Conservation (phyloP, 2,888 invertebrate genomes). For the Apoderus coryli region DNA sequence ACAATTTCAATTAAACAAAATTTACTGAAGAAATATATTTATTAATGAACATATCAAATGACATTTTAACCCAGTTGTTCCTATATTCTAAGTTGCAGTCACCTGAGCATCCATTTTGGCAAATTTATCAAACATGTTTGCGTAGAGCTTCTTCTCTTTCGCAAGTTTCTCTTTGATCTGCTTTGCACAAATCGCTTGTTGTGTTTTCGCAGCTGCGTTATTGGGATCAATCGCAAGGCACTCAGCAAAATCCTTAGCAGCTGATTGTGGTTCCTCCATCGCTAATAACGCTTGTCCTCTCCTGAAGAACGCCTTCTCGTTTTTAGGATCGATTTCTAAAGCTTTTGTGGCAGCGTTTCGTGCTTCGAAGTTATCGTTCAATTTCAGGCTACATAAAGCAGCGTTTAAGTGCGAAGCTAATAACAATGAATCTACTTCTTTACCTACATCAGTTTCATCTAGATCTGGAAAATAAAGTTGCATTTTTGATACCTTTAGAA, state of each 20-base stretch:
- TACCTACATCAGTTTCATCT: conserved; percentile 32
- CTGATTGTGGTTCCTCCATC: conserved; percentile 62
- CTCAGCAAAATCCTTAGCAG: conserved; percentile 61
- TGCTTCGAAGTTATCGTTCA: conserved; percentile 53
- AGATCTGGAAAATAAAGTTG: conserved; percentile 24
- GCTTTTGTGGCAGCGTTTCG: conserved; percentile 64
- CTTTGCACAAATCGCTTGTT: conserved; percentile 55
- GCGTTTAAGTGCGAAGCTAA: conserved; percentile 67
- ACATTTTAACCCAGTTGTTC: no score
- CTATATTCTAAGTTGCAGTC: no score
- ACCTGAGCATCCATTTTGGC: conserved; percentile 67
- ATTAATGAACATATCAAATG: conserved; percentile 5
- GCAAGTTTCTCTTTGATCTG: conserved; percentile 60
- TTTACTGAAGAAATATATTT: no score
- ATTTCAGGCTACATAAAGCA: conserved; percentile 66
- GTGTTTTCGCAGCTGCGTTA: conserved; percentile 78
- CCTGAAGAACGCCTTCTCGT: conserved; percentile 82
- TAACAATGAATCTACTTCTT: conserved; percentile 40
- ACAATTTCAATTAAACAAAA: no score
- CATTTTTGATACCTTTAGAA: no score
- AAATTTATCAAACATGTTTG: conserved; percentile 92
- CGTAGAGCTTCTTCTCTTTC: conserved; percentile 76
- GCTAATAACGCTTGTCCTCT: conserved; percentile 66
- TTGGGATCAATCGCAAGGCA: conserved; percentile 66
- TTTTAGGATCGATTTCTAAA: conserved; percentile 55